phyloP scores from a whole-genome alignment of 2,888 invertebrate species.

The Diloba caeruleocephala region DNA sequence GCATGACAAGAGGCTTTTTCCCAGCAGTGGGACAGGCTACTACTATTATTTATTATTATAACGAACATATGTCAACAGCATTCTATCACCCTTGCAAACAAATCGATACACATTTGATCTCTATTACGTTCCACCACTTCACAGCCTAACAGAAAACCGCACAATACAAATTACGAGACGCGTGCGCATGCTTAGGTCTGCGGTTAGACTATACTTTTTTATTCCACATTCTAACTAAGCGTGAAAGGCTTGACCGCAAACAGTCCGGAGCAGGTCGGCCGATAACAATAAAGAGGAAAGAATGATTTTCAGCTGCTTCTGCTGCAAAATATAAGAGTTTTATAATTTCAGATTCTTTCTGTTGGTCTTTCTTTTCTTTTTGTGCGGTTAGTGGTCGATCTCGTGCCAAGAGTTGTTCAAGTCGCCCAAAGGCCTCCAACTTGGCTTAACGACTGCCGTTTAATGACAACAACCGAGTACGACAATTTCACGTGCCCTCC shows the following conservation, averaged over 20 bases:
- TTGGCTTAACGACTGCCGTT: too few species aligned
- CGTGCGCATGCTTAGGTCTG: constrained; percentile 68
- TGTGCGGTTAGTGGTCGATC: too few species aligned
- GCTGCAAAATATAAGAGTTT: background rate
- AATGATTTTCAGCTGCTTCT: constrained; percentile 7
- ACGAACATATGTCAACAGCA: background rate
- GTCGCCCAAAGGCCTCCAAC: too few species aligned
- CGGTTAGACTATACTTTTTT: constrained; percentile 72
- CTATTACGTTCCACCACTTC: constrained; percentile 17
- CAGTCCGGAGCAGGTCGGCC: constrained; percentile 10
- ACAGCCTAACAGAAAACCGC: constrained; percentile 58
- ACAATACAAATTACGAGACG: constrained; percentile 60
- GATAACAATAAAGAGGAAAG: constrained; percentile 26
- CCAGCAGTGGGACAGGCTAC: too few species aligned
- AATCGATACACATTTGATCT: constrained; percentile 46
- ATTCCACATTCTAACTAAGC: constrained; percentile 69
- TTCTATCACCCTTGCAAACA: constrained; percentile 15
- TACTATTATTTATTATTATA: too few species aligned
- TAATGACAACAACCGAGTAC: too few species aligned
- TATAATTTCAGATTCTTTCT: too few species aligned
- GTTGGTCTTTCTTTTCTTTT: too few species aligned
- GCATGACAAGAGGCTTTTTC: too few species aligned
- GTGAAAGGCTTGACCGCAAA: constrained; percentile 74
- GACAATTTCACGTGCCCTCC: too few species aligned
- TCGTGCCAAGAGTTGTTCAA: too few species aligned